Percentiles rank a stretch among this genome's conserved stretches.
These are phyloP conservation scores for Alaudala cheleensis DNA, from an alignment of 2,113 vertebrate genomes.

Conservation along the genomic window DNA sequence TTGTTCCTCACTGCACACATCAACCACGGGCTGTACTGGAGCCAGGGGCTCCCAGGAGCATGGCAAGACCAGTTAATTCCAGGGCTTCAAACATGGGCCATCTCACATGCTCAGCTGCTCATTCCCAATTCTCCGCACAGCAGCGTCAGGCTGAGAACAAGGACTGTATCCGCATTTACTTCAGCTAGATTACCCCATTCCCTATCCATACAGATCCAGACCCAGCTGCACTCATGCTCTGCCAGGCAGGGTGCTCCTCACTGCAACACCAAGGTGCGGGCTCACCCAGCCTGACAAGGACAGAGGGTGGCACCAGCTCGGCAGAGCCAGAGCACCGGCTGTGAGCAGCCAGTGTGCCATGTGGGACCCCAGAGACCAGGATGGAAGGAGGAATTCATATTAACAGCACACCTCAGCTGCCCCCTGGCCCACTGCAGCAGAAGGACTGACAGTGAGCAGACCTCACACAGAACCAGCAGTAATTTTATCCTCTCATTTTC, in stretches of 20 bases:
- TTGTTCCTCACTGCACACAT: not conserved
- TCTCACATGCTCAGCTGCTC: not conserved
- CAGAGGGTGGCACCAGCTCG: not conserved
- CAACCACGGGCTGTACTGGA: not conserved
- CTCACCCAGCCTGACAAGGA: not conserved
- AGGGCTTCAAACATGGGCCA: not conserved
- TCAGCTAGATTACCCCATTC: not conserved
- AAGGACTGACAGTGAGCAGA: not conserved
- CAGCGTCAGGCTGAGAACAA: not conserved
- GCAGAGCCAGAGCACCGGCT: not conserved
- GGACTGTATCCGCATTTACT: accelerated
- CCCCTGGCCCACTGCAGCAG: not conserved
- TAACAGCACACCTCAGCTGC: not conserved
- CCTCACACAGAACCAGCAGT: not conserved
- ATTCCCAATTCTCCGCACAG: not conserved
- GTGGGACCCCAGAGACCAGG: not conserved
- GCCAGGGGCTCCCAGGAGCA: not conserved
- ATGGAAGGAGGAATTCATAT: not conserved
- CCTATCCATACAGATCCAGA: accelerated
- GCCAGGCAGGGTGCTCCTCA: not conserved
- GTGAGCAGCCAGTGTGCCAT: accelerated
- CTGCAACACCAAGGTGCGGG: not conserved
- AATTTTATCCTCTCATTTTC: not conserved
- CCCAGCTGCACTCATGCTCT: not conserved
- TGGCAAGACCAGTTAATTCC: not conserved